Base-by-base conservation (phyloP, 2,888 invertebrate species). In the Pachymerium ferrugineum region DNA sequence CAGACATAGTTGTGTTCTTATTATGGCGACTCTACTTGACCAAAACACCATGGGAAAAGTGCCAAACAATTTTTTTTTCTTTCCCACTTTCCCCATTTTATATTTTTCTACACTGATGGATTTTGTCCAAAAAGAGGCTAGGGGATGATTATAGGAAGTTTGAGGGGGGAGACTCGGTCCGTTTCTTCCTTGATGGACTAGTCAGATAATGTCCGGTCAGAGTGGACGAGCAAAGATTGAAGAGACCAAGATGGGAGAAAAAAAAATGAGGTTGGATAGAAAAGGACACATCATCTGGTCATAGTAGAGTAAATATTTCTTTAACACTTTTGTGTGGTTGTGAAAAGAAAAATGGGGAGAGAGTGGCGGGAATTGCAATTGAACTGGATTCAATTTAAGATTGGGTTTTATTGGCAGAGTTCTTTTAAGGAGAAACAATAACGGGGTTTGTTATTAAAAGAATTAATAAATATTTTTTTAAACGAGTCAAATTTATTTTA, bases 101-200 rank as follows among this genome's bases (percentile, higher is more conserved):
- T 54, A 54, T 25, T 54, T 54, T 54, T 54, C 14, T 25, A 3
- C 25, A 54, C 22, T 54, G 54, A 54, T 6, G 54, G 54, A 54
- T 54, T 54, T 54, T 4, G 54, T 54, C 54, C 54, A 54, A 54
- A 47, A 54, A 54, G 54, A n/a, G n/a, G n/a, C n/a, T n/a, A n/a
- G n/a, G n/a, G n/a, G n/a, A n/a, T n/a, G n/a, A n/a, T n/a, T n/a
- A n/a, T n/a, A n/a, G n/a, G n/a, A 22, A 54, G 54, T 54, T 54
- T 54, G 2, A 1, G 54, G n/a, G n/a, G n/a, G 25, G 6, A 14
- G 54, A 54, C 54, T 54, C 25, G 54, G 25, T 54, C 14, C 25
- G 54, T 28, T 54, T 54, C 54, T 5, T 25, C 28, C 54, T 54
- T 54, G 54, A 54, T 54, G 54, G 54, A 54, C 54, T 54, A 54